Evolutionary conservation across 1,140 invertebrate species (phyloP).

Genomic region (Drosophila sechellia): DNA sequence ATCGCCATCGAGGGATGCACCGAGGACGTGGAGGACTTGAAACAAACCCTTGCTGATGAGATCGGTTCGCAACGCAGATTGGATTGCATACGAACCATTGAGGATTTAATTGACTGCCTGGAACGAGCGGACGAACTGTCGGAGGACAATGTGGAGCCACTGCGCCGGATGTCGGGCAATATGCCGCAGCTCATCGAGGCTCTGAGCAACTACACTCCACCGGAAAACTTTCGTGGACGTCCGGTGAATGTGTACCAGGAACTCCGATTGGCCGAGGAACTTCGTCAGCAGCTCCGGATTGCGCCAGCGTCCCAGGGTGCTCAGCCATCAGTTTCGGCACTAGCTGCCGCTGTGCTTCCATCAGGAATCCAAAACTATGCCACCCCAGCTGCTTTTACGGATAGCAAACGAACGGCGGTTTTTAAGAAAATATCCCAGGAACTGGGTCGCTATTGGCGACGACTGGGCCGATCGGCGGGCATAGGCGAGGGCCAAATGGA

Average conservation of each 20-base stretch:
- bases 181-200: slow-evolving; percentile 33
- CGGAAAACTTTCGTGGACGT: background rate
- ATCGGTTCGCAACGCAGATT: slow-evolving; percentile 49
- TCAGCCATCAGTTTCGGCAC: background rate
- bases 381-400: slow-evolving; percentile 41
- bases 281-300: slow-evolving; percentile 50
- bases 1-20: slow-evolving; percentile 29
- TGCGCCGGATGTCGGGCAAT: slow-evolving; percentile 19
- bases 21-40: slow-evolving; percentile 56
- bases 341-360: background rate
- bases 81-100: slow-evolving; percentile 45
- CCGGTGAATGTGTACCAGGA: slow-evolving; percentile 54
- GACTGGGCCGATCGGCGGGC: slow-evolving; percentile 84
- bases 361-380: slow-evolving; percentile 35
- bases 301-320: background rate
- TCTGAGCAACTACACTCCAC: slow-evolving; percentile 32
- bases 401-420: slow-evolving; percentile 61
- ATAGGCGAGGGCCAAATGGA: slow-evolving; percentile 85
- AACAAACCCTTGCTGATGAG: slow-evolving; percentile 42
- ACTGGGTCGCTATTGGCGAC: slow-evolving; percentile 85
- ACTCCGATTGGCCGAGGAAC: slow-evolving; percentile 57
- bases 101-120: slow-evolving; percentile 66
- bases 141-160: slow-evolving; percentile 57
- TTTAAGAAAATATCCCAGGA: slow-evolving; percentile 71
- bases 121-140: slow-evolving; percentile 57